Evolutionary conservation across 2,797 vertebrate species (phyloP).

Genomic region (Eulemur albifrons): DNA sequence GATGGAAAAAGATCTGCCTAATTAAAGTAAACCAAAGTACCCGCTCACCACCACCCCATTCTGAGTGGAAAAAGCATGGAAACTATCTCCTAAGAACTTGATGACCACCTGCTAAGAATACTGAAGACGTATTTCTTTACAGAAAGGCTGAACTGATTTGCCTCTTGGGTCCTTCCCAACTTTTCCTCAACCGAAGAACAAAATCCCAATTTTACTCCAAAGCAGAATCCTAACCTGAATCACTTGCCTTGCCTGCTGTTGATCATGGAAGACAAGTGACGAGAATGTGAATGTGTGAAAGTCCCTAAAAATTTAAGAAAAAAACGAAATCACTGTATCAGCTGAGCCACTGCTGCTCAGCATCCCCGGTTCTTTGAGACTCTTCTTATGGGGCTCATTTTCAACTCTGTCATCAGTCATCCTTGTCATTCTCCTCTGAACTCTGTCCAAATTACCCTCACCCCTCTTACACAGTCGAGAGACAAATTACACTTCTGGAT

Average conservation of each 20-base stretch:
- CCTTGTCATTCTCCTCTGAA: constrained; percentile 3
- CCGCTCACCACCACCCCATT: too few species aligned
- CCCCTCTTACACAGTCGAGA: not conserved
- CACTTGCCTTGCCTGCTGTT: not conserved
- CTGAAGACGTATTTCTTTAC: not conserved
- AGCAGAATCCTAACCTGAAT: not conserved
- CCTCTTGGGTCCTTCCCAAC: not conserved
- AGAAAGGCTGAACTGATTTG: not conserved
- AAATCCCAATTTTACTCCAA: not conserved
- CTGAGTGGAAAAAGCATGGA: not conserved
- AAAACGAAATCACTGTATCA: not conserved
- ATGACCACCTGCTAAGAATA: not conserved
- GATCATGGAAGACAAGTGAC: not conserved
- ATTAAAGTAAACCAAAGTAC: not conserved
- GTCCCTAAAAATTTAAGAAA: not conserved
- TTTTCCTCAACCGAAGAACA: not conserved
- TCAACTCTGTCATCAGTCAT: not conserved
- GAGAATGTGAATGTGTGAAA: not conserved
- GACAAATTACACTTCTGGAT: not conserved
- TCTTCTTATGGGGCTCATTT: not conserved
- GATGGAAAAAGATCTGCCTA: not conserved
- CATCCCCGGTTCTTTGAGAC: not conserved
- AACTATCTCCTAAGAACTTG: not conserved
- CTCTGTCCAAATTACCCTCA: not conserved
- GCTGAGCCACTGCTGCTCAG: not conserved